These are phyloP conservation scores for Lottia gigantea DNA, from an alignment of 2,888 invertebrate species.

Conservation along the genomic window DNA sequence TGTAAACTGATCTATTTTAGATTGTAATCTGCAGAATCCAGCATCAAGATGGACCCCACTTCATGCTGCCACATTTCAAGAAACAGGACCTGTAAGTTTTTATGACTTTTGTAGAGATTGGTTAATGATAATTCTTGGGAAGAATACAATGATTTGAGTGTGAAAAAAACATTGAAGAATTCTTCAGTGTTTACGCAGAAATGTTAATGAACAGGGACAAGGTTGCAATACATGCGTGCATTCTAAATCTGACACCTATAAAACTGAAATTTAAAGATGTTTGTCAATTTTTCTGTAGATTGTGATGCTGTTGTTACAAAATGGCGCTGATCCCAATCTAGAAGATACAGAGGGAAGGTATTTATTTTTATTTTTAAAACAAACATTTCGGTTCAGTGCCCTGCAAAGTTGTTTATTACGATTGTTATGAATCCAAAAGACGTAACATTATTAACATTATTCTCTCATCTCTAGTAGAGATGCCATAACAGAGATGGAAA, in stretches of 20 bases:
- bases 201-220: too few species aligned
- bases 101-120: neutral
- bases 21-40: constrained; percentile 59
- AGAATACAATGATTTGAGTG: neutral
- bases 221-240: too few species aligned
- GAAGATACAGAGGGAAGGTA: constrained; percentile 60
- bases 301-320: constrained; percentile 58
- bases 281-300: constrained; percentile 42
- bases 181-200: neutral
- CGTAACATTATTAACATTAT: too few species aligned
- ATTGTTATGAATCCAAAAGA: too few species aligned
- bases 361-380: neutral
- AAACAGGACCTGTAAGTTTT: constrained; percentile 62
- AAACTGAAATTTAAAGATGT: too few species aligned
- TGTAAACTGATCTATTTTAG: constrained; percentile 24
- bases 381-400: too few species aligned
- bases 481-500: too few species aligned
- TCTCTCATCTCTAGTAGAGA: too few species aligned
- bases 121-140: neutral
- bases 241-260: too few species aligned
- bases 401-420: too few species aligned
- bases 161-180: neutral
- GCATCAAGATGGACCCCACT: constrained; percentile 64
- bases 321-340: constrained; percentile 57
- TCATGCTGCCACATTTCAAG: constrained; percentile 66